phyloP scores from a whole-genome alignment of 2,888 invertebrate species.

The Cryptocephalus primarius region DNA sequence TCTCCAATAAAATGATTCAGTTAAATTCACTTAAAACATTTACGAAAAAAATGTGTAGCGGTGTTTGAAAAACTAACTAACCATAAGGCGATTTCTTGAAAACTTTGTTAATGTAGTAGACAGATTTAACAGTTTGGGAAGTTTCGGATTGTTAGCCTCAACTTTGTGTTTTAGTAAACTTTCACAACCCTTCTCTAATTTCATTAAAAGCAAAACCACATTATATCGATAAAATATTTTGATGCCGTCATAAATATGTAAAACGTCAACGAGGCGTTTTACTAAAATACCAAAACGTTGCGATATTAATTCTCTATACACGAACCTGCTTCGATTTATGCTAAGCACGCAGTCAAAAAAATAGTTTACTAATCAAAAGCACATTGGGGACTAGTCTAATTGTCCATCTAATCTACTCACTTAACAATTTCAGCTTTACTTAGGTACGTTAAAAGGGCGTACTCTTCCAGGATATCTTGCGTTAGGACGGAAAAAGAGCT shows the following conservation, averaged over 20 bases:
- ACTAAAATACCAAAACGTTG: not conserved
- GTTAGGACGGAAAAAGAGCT: constrained; percentile 39
- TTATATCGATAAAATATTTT: not conserved
- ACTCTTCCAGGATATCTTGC: constrained; percentile 48
- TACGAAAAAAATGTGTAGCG: too few species aligned
- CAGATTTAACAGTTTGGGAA: not conserved
- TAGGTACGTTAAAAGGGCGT: constrained; percentile 48
- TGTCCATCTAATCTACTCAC: constrained; percentile 35
- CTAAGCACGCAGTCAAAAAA: too few species aligned
- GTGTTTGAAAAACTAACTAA: too few species aligned
- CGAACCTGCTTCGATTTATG: too few species aligned
- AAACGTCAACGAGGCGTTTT: not conserved
- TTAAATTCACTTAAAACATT: too few species aligned
- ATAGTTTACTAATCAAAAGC: too few species aligned
- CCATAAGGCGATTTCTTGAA: too few species aligned
- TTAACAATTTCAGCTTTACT: constrained; percentile 49
- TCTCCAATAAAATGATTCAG: too few species aligned
- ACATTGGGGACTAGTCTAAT: too few species aligned
- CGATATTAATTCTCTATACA: too few species aligned
- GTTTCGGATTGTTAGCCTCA: not conserved
- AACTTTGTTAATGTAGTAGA: too few species aligned
- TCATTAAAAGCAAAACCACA: not conserved
- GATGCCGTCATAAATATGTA: not conserved
- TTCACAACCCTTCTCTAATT: not conserved
- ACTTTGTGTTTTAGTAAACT: too few species aligned